A percentile compares a stretch with the other conserved stretches of the same genome.
Conservation (phyloP, 2,797 vertebrate species). For the Tarsius wallacei region DNA sequence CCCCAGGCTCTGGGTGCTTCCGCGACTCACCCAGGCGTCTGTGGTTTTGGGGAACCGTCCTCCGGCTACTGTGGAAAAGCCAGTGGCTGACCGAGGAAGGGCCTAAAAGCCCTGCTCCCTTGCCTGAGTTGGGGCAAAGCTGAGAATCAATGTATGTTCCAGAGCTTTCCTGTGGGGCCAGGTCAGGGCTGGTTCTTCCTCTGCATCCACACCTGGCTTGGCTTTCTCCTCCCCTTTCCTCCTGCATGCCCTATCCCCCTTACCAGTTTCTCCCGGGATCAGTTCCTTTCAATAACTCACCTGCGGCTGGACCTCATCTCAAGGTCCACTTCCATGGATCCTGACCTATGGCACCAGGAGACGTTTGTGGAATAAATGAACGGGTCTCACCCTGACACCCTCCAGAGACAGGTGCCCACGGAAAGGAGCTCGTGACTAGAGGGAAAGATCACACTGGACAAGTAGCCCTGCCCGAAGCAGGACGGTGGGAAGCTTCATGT, state of each 20-base stretch:
- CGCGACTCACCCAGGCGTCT: neutral
- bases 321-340: neutral
- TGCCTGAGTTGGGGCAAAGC: neutral
- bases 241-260: too few species aligned
- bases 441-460: neutral
- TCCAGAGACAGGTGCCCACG: neutral
- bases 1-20: neutral
- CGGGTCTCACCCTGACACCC: neutral
- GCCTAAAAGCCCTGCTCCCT: neutral
- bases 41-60: neutral
- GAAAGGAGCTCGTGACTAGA: neutral
- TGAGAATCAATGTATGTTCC: neutral
- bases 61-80: too few species aligned
- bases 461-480: neutral
- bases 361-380: neutral
- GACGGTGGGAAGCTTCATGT: too few species aligned
- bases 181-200: neutral
- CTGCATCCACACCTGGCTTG: neutral
- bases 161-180: neutral
- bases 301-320: neutral
- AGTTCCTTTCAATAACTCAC: neutral
- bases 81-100: neutral
- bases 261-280: neutral
- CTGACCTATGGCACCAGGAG: neutral
- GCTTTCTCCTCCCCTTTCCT: neutral